Evolutionary conservation across 1,140 invertebrate genomes (phyloP), one percentile per base, ranked within the genome.

Genomic region (Helicoverpa zea): DNA sequence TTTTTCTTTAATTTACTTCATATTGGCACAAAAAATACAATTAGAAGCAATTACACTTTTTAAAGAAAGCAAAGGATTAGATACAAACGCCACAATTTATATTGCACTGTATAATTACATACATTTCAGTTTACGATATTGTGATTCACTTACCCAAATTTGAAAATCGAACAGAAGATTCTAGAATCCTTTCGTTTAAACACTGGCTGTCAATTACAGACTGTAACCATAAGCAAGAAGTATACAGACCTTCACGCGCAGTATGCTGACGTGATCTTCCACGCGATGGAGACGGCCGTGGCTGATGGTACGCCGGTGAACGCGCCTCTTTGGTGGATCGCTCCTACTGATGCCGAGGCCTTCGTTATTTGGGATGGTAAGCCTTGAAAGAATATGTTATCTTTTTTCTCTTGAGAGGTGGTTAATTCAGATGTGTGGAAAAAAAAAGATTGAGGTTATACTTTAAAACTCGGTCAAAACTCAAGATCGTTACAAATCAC

Each of bases 271-370:
- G 89, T 95, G 10, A 97, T 98, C 30, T 90, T 97, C 64, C 88
- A 92, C 13, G 92, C 96, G 0, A 97, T 97, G 92, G 87, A 96
- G 61, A 92, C 96, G 9, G 95, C 97, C 5, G 96, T 97, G 0
- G 77, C 90, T 10, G 95, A 96, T 0, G 98, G 98, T 66, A 95
- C 95, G 3, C 98, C 98, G 0, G 96, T 98, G 7, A 97, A 98
- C 92, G 94, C 97, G 29, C 98, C 98, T 0, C 96, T 99, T 4
- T 99, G 98, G 98, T 99, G 98, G 98, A 94, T 98, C 0, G 97
- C 97, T 82, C 98, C 98, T 0, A 89, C 87, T 0, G 96, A 98
- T 85, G 80, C 91, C n/a, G 93, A 95, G 75, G 96, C 97, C 4
- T 96, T 97, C 35, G 94, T 89, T 47, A 96, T 97, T 68, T 97